phyloP scores from a whole-genome alignment of 2,888 invertebrate genomes.

The Trissolcus brochymenae region DNA sequence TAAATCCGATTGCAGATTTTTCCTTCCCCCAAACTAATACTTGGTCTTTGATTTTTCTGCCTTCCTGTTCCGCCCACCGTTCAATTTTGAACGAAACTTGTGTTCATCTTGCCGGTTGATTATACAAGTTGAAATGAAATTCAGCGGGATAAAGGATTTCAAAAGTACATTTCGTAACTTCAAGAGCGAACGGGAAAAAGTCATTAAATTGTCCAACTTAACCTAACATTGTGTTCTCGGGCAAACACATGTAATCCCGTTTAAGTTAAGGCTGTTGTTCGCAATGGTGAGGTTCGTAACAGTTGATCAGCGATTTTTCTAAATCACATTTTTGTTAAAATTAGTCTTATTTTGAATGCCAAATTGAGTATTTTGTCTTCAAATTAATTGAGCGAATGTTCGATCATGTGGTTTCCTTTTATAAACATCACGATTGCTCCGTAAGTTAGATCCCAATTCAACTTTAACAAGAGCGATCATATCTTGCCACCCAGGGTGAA shows the following conservation, averaged over 20 bases:
- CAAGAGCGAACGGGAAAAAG: constrained; percentile 11
- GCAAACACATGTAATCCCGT: constrained; percentile 29
- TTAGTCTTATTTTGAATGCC: no score
- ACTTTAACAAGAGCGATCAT: constrained; percentile 25
- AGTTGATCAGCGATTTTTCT: no score
- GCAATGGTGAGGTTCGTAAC: no score
- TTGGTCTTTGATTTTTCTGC: no score
- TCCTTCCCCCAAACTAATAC: background rate
- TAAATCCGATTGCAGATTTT: background rate
- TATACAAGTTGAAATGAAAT: constrained; percentile 8
- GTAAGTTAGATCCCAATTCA: background rate
- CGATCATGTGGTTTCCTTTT: background rate
- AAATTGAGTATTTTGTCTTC: background rate
- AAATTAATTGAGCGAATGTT: background rate
- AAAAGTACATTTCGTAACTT: constrained; percentile 16
- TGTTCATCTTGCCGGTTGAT: constrained; percentile 1
- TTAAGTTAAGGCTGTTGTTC: constrained; percentile 24
- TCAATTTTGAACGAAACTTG: background rate
- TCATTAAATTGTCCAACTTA: constrained; percentile 36
- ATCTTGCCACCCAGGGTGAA: constrained; percentile 27
- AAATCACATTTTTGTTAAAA: no score
- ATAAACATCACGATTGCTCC: constrained; percentile 2
- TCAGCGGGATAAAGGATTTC: constrained; percentile 1
- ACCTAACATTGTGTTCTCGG: constrained; percentile 29
- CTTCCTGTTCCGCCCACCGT: background rate